Conservation (phyloP, 2,888 invertebrate genomes). For the Gisinianus flammeolus region DNA sequence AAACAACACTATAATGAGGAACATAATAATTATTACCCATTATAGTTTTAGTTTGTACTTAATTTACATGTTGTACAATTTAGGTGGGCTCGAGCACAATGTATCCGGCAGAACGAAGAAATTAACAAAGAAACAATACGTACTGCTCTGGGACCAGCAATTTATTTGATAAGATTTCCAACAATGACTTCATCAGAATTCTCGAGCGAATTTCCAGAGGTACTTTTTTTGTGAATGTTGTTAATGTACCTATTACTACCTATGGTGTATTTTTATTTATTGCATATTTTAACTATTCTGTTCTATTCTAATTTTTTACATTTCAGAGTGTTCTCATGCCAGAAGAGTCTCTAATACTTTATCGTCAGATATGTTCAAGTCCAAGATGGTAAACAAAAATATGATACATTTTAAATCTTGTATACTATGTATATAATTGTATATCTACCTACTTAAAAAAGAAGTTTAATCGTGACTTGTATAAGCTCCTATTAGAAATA, state of each 20-base stretch:
- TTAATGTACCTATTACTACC: no score
- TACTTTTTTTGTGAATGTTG: no score
- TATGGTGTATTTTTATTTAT: no score
- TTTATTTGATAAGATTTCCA: conserved; percentile 15
- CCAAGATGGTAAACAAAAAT: neutral
- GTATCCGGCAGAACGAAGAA: neutral
- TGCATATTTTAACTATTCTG: no score
- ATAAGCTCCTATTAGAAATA: neutral
- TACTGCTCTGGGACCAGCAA: neutral
- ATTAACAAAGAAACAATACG: neutral
- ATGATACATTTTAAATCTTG: neutral
- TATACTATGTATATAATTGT: neutral
- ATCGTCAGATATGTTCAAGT: neutral
- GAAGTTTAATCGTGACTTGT: neutral
- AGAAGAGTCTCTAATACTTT: neutral
- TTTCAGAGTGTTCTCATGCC: neutral
- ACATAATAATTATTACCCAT: neutral
- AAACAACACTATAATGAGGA: no score
- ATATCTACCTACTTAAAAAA: neutral
- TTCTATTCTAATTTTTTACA: no score
- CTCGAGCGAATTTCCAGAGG: neutral
- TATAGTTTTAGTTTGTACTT: neutral
- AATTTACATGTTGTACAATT: neutral
- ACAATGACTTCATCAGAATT: conserved; percentile 15
- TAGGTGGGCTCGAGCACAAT: neutral